Evolutionary conservation across 1,140 invertebrate species (phyloP).

Genomic region (Cherax quadricarinatus): DNA sequence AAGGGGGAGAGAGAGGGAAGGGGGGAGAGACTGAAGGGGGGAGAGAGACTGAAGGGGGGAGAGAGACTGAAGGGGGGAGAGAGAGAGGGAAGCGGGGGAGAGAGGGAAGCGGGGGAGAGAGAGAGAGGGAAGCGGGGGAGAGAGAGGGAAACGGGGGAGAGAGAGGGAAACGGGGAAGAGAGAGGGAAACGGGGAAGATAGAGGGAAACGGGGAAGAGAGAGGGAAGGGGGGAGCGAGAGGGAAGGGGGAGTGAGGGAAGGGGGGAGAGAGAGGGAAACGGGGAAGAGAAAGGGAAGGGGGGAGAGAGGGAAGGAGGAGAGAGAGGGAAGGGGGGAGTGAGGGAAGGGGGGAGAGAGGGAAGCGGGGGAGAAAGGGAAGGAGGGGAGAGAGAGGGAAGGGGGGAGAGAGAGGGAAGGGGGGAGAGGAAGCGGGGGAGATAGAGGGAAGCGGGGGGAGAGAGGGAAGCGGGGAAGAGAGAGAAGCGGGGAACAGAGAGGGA

Average conservation of each 20-base stretch:
- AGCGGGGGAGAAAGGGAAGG: background rate
- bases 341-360: too few relatives aligned
- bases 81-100: too few relatives aligned
- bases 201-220: too few relatives aligned
- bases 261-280: slow-evolving; percentile 2
- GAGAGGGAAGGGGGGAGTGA: background rate
- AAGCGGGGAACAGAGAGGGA: too few relatives aligned
- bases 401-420: slow-evolving; percentile 1
- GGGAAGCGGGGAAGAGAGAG: slow-evolving; percentile 7
- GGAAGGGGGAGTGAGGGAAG: background rate
- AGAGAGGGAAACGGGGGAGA: background rate
- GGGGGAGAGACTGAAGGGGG: too few relatives aligned
- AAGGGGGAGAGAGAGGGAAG: too few relatives aligned
- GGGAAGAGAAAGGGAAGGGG: background rate
- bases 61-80: too few relatives aligned
- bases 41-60: too few relatives aligned
- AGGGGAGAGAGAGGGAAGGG: background rate
- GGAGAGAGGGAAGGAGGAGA: too few relatives aligned
- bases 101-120: slow-evolving; percentile 8
- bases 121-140: too few relatives aligned
- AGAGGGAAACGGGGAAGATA: too few relatives aligned
- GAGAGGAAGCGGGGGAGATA: background rate
- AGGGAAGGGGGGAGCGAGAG: too few relatives aligned
- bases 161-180: slow-evolving; percentile 4
- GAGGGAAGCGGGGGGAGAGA: background rate